These are phyloP conservation scores for Pachypeltis micranthus DNA, from an alignment of 1,140 invertebrate species.

Conservation along the genomic window DNA sequence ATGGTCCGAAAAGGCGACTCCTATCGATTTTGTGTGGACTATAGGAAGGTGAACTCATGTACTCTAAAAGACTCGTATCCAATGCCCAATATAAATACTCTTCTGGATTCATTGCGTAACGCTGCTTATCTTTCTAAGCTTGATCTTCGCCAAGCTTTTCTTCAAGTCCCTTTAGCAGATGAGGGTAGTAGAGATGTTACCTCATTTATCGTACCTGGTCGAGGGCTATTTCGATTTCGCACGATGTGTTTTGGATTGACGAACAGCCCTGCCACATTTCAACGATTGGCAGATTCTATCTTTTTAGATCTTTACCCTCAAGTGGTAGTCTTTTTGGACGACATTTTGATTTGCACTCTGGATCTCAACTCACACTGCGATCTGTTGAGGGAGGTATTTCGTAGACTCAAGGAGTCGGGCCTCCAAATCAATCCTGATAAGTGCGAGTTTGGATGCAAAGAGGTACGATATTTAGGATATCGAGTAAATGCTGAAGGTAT, in stretches of 20 bases:
- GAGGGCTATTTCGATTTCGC: too few species aligned
- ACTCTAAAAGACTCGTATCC: conserved; percentile 23
- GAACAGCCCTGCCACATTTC: too few species aligned
- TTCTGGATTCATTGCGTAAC: conserved; percentile 24
- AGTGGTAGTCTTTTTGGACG: too few species aligned
- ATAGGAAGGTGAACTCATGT: conserved; percentile 20
- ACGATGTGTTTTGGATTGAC: too few species aligned
- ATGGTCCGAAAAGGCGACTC: conserved; percentile 27
- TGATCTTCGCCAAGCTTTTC: conserved; percentile 32
- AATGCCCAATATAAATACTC: background rate
- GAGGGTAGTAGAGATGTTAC: background rate
- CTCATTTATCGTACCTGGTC: background rate
- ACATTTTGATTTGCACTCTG: too few species aligned
- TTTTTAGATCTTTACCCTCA: too few species aligned
- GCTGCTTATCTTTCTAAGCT: conserved; percentile 30
- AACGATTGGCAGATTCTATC: conserved; percentile 2
- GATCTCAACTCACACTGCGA: background rate
- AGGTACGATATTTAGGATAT: background rate
- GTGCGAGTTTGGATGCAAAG: background rate
- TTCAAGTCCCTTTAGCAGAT: conserved; percentile 31
- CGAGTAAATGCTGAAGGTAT: too few species aligned
- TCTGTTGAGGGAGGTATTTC: too few species aligned
- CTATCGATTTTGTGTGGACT: conserved; percentile 26
- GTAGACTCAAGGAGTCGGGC: too few species aligned
- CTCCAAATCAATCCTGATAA: background rate